Evolutionary conservation across 2,113 vertebrate species (phyloP).

Genomic region (Recurvirostra avosetta): DNA sequence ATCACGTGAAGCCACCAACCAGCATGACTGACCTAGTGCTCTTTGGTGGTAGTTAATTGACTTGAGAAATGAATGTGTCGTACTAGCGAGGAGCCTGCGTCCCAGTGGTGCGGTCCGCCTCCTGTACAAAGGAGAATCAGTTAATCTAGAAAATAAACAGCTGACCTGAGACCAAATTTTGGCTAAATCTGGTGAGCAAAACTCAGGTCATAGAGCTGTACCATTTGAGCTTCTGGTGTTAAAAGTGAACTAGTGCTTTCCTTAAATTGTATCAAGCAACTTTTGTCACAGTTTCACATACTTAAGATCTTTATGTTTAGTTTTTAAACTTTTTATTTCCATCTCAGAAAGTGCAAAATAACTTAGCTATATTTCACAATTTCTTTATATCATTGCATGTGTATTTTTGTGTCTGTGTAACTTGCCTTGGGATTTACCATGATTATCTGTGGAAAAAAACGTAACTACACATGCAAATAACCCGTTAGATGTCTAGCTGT

Average conservation of each 20-base stretch:
- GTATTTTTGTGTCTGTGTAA: background rate
- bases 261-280: background rate
- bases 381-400: background rate
- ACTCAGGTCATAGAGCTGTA: background rate
- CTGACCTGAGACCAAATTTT: background rate
- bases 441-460: background rate
- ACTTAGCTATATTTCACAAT: background rate
- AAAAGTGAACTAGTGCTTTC: background rate
- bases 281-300: background rate
- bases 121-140: background rate
- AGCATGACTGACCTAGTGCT: background rate
- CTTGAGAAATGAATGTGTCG: background rate
- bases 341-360: background rate
- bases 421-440: slow-evolving; percentile 22
- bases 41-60: background rate
- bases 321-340: background rate
- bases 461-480: slow-evolving; percentile 21
- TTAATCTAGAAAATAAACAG: background rate
- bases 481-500: background rate
- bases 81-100: background rate
- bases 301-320: background rate
- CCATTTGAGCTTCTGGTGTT: background rate
- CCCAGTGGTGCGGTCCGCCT: background rate
- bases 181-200: background rate
- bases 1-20: background rate